phyloP scores from a whole-genome alignment of 2,113 vertebrate genomes.

The Pseudonaja textilis region DNA sequence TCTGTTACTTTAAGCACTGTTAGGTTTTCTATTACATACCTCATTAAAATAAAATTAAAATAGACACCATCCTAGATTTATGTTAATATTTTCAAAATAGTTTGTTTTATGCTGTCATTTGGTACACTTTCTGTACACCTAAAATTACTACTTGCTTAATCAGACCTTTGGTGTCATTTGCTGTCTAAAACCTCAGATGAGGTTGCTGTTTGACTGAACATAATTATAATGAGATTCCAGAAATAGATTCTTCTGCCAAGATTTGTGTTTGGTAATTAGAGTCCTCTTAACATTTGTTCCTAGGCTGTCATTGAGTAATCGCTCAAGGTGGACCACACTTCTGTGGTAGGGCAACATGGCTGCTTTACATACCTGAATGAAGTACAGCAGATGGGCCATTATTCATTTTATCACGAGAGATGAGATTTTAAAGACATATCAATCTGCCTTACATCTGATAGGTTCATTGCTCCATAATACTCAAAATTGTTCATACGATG shows the following conservation, averaged over 20 bases:
- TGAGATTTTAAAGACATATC: neutral
- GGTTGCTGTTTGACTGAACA: neutral
- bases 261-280: slow-evolving; percentile 13
- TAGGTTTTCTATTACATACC: slow-evolving; percentile 38
- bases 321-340: neutral
- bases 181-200: neutral
- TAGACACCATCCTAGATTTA: slow-evolving; percentile 18
- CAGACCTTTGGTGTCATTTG: neutral
- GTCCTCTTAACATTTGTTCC: slow-evolving; percentile 8
- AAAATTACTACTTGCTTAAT: slow-evolving; percentile 8
- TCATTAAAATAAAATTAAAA: slow-evolving; percentile 41
- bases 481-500: neutral
- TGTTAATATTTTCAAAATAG: slow-evolving; percentile 20
- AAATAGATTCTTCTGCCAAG: slow-evolving; percentile 15
- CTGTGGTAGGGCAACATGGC: neutral
- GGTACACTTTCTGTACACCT: neutral
- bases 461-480: neutral
- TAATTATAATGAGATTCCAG: slow-evolving; percentile 16
- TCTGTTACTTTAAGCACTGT: slow-evolving; percentile 31
- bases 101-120: slow-evolving; percentile 9
- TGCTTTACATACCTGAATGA: neutral
- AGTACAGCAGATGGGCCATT: neutral
- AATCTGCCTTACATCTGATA: neutral
- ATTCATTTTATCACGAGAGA: neutral
- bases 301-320: slow-evolving; percentile 1